Percentiles rank a stretch among this genome's conserved stretches.
Conservation (phyloP, 2,888 invertebrate species). For the Clepsis dumicolana region DNA sequence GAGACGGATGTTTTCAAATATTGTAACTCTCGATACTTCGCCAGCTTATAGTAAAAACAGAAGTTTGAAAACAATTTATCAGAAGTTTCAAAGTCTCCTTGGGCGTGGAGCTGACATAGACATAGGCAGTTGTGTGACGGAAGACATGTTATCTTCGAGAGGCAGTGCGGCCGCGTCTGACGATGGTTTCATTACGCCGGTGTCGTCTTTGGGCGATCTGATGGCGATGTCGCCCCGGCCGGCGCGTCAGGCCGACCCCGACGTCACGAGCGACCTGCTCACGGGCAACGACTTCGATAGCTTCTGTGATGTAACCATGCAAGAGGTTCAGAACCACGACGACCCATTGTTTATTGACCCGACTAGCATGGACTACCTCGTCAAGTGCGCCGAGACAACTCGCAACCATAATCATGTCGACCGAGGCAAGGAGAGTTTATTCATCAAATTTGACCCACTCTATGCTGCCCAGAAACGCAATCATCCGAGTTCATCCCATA, state of each 20-base stretch:
- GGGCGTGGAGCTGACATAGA: slow-evolving; percentile 52
- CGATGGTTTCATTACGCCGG: slow-evolving; percentile 71
- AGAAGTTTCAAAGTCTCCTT: slow-evolving; percentile 63
- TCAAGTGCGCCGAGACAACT: slow-evolving; percentile 77
- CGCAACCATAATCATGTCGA: slow-evolving; percentile 67
- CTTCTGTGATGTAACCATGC: slow-evolving; percentile 79
- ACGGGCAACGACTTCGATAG: slow-evolving; percentile 75
- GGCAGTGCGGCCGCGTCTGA: slow-evolving; percentile 63
- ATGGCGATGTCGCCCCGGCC: slow-evolving; percentile 74
- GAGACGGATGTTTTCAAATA: slow-evolving; percentile 69
- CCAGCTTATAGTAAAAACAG: slow-evolving; percentile 56
- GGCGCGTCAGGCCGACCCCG: slow-evolving; percentile 55
- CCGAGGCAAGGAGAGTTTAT: slow-evolving; percentile 87
- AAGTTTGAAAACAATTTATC: slow-evolving; percentile 61
- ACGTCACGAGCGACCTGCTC: slow-evolving; percentile 71
- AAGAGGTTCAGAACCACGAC: slow-evolving; percentile 68
- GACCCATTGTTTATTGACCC: slow-evolving; percentile 85
- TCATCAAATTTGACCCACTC: slow-evolving; percentile 88
- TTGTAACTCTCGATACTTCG: slow-evolving; percentile 54
- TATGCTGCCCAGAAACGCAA: slow-evolving; percentile 66
- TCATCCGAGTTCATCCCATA: slow-evolving; percentile 51
- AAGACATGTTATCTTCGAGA: slow-evolving; percentile 64
- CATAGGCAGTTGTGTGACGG: slow-evolving; percentile 45
- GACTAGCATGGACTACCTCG: slow-evolving; percentile 84
- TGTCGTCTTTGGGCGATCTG: slow-evolving; percentile 73